These are phyloP conservation scores for Melanostigma gelatinosum DNA, from an alignment of 2,113 vertebrate genomes.

Conservation along the genomic window DNA sequence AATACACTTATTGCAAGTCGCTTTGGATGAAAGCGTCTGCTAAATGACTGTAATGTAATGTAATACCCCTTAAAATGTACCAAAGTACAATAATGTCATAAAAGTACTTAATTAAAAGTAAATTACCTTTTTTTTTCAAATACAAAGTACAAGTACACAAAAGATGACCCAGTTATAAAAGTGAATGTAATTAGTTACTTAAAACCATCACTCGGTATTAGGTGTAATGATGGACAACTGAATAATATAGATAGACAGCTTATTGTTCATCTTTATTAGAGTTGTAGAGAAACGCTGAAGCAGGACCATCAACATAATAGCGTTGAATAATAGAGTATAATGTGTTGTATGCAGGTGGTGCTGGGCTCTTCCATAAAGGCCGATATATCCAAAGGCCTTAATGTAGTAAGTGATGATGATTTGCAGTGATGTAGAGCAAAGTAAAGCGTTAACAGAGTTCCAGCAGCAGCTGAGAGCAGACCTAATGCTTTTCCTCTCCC, in stretches of 20 bases:
- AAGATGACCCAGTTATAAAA: not conserved
- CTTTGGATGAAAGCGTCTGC: too few relatives aligned
- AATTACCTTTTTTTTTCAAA: not conserved
- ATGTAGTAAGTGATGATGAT: slow-evolving; percentile 22
- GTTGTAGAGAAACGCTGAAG: not conserved
- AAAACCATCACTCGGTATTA: not conserved
- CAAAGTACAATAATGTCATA: not conserved
- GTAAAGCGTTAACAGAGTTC: slow-evolving; percentile 27
- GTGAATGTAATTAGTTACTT: not conserved
- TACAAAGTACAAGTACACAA: not conserved
- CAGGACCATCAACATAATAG: not conserved
- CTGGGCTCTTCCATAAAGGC: not conserved
- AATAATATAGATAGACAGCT: not conserved
- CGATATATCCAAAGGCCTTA: not conserved
- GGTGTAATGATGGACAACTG: not conserved
- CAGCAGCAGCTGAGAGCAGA: slow-evolving; percentile 27
- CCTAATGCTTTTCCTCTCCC: slow-evolving; percentile 3
- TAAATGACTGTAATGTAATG: too few relatives aligned
- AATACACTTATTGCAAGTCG: too few relatives aligned
- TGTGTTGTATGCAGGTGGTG: not conserved
- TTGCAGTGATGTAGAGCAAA: slow-evolving; percentile 14
- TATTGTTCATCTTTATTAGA: not conserved
- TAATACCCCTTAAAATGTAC: not conserved
- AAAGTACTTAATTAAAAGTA: not conserved
- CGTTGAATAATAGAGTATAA: not conserved